Evolutionary conservation across 2,113 vertebrate genomes (phyloP).

Genomic region (Pogona vitticeps): DNA sequence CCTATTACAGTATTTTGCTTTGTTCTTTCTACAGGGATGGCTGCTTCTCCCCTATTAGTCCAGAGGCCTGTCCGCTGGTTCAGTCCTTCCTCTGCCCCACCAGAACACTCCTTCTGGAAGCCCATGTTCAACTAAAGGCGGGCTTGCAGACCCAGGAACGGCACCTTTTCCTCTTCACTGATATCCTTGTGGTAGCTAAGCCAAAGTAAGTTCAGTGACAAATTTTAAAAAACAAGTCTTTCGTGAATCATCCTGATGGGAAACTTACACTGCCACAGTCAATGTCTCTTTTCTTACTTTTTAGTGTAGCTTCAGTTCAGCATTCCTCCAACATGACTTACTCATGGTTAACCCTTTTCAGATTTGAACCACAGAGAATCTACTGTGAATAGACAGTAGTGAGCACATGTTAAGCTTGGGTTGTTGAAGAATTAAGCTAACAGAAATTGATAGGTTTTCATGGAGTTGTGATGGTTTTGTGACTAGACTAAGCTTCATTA

Average conservation of each 20-base stretch:
- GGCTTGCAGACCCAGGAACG: slow-evolving; percentile 92
- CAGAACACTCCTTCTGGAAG: slow-evolving; percentile 83
- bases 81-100: slow-evolving; percentile 84
- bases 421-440: not conserved
- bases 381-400: not conserved
- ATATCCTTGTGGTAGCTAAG: slow-evolving; percentile 90
- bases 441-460: not conserved
- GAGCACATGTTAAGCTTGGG: not conserved
- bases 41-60: slow-evolving; percentile 82
- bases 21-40: slow-evolving; percentile 79
- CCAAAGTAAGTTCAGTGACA: slow-evolving; percentile 84
- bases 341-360: not conserved
- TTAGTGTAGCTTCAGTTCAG: not conserved
- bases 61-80: slow-evolving; percentile 86
- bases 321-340: not conserved
- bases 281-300: not conserved
- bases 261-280: not conserved
- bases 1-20: not conserved
- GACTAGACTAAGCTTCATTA: not conserved
- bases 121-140: slow-evolving; percentile 87
- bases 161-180: slow-evolving; percentile 92
- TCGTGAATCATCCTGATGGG: not conserved
- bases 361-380: not conserved
- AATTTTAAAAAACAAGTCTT: not conserved
- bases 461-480: not conserved